phyloP scores from a whole-genome alignment of 2,888 invertebrate species.

The Sthenelais limicola region DNA sequence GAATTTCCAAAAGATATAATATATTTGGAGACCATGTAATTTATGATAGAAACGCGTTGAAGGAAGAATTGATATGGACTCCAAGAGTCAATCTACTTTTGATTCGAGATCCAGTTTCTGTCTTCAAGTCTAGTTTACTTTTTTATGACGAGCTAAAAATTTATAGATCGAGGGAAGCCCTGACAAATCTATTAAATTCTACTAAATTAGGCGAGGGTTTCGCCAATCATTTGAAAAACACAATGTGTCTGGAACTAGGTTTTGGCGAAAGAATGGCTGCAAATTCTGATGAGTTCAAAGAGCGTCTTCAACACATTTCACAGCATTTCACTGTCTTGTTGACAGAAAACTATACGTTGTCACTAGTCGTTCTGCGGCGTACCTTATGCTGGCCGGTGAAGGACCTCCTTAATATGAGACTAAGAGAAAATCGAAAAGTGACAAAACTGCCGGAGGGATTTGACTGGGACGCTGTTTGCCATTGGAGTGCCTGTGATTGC shows the following conservation, averaged over 20 bases:
- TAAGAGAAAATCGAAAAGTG: neutral
- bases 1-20: neutral
- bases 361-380: neutral
- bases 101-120: neutral
- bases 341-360: constrained; percentile 6
- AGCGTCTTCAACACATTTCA: neutral
- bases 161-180: too few species aligned
- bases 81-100: neutral
- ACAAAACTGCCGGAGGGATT: neutral
- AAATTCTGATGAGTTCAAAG: neutral
- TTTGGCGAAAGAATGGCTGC: neutral
- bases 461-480: neutral
- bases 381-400: constrained; percentile 4
- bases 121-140: neutral
- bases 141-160: too few species aligned
- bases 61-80: constrained; percentile 15
- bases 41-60: constrained; percentile 3
- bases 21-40: constrained; percentile 9
- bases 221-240: too few species aligned
- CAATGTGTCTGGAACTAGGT: too few species aligned
- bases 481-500: constrained; percentile 6
- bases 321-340: constrained; percentile 11
- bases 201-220: too few species aligned
- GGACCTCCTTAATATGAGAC: neutral
- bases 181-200: too few species aligned